Evolutionary conservation across 2,113 vertebrate species (phyloP).

Genomic region (Ariopsis seemanni): DNA sequence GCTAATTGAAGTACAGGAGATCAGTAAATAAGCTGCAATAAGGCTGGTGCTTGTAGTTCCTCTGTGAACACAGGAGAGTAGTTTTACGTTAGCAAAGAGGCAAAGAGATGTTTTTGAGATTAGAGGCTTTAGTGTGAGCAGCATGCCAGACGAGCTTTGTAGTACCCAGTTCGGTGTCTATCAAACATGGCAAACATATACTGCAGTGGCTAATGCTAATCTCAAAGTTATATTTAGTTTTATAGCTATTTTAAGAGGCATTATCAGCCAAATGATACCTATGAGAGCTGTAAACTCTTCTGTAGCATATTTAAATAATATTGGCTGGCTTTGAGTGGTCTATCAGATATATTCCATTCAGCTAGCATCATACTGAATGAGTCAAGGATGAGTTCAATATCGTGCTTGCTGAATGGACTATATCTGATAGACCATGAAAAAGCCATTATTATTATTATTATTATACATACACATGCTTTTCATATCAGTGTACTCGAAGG

Average conservation of each 20-base stretch:
- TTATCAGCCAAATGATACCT: neutral
- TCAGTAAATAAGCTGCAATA: constrained; percentile 29
- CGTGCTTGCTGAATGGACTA: neutral
- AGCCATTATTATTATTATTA: too few species aligned
- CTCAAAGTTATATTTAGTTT: neutral
- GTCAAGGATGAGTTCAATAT: too few species aligned
- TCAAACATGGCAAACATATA: neutral
- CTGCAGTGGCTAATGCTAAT: neutral
- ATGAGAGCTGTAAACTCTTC: neutral
- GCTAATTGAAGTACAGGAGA: constrained; percentile 34
- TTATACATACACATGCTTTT: too few species aligned
- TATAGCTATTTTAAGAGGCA: neutral
- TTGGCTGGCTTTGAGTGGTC: too few species aligned
- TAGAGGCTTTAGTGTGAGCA: constrained; percentile 17
- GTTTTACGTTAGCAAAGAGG: neutral
- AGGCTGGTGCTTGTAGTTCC: neutral
- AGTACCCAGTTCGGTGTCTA: neutral
- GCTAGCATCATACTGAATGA: too few species aligned
- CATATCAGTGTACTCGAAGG: too few species aligned
- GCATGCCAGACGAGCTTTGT: neutral
- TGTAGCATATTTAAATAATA: neutral
- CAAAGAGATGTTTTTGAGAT: constrained; percentile 5
- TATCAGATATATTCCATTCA: neutral
- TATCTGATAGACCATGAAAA: too few species aligned
- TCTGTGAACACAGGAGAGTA: neutral